These are phyloP conservation scores for Chlamydotis undulata DNA, from an alignment of 2,113 vertebrate species.

Conservation along the genomic window DNA sequence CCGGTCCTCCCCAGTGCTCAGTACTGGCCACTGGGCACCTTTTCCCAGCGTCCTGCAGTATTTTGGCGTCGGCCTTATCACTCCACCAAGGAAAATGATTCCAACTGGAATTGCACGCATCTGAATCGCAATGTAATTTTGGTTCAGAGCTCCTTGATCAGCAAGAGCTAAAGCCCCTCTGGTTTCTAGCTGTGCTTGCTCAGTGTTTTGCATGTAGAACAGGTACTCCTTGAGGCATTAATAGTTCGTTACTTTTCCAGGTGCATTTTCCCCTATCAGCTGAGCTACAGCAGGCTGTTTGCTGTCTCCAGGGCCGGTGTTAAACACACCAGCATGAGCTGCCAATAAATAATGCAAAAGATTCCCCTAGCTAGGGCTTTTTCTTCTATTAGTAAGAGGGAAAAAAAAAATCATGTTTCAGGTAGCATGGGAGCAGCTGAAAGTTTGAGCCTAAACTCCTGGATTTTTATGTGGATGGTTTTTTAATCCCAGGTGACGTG, in stretches of 20 bases:
- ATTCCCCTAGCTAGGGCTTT: neutral
- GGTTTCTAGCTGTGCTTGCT: neutral
- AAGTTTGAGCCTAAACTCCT: neutral
- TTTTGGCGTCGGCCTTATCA: neutral
- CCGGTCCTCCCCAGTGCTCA: neutral
- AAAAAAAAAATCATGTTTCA: neutral
- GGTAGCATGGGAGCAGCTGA: neutral
- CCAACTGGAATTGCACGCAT: neutral
- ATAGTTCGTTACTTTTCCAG: neutral
- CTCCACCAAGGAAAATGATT: neutral
- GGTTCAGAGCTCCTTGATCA: neutral
- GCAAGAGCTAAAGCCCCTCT: neutral
- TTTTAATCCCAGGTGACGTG: neutral
- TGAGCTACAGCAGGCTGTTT: neutral
- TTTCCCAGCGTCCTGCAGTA: neutral
- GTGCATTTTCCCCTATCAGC: neutral
- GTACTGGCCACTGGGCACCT: neutral
- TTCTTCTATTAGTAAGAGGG: neutral
- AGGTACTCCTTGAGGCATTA: neutral
- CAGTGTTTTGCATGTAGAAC: neutral
- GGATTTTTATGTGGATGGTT: neutral
- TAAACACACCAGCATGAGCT: neutral
- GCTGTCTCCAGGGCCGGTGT: neutral
- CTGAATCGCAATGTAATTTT: neutral
- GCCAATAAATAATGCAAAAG: constrained; percentile 10